A percentile compares a stretch with the other conserved stretches of the same genome.
Evolutionary conservation across 2,888 invertebrate species (phyloP).

Genomic region (Eilema sororculum): DNA sequence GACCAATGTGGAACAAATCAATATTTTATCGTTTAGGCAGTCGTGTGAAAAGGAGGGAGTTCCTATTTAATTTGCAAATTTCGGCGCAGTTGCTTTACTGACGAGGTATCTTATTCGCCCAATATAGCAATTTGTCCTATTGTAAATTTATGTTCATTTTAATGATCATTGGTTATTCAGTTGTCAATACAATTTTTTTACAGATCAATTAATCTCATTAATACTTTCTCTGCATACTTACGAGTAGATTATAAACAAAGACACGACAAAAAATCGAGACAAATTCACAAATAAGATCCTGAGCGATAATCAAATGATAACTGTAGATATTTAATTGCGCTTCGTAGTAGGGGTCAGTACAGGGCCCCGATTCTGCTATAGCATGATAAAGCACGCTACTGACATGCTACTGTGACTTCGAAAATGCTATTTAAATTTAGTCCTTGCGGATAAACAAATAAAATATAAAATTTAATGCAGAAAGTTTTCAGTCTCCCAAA

Average conservation of each 20-base stretch:
- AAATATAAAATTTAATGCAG: too few relatives aligned
- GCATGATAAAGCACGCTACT: too few relatives aligned
- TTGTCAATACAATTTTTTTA: constrained; percentile 1
- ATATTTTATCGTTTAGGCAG: too few relatives aligned
- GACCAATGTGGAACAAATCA: too few relatives aligned
- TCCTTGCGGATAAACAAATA: too few relatives aligned
- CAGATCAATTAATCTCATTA: constrained; percentile 5
- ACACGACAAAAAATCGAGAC: background rate
- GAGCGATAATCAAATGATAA: constrained; percentile 28
- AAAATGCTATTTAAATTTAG: too few relatives aligned
- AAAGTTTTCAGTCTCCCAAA: too few relatives aligned
- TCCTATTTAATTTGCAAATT: too few relatives aligned
- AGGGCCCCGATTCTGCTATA: too few relatives aligned
- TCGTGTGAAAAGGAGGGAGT: too few relatives aligned
- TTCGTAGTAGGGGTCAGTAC: constrained; percentile 50
- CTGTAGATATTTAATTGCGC: constrained; percentile 1
- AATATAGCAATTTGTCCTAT: background rate
- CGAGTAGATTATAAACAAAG: background rate
- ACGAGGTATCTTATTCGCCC: background rate
- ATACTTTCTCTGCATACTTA: constrained; percentile 5
- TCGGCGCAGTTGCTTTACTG: background rate
- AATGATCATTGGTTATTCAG: background rate
- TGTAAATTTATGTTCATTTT: background rate
- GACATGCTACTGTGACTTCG: too few relatives aligned
- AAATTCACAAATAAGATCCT: constrained; percentile 7